Conservation (phyloP, 2,888 invertebrate species). For the Gerris lacustris region DNA sequence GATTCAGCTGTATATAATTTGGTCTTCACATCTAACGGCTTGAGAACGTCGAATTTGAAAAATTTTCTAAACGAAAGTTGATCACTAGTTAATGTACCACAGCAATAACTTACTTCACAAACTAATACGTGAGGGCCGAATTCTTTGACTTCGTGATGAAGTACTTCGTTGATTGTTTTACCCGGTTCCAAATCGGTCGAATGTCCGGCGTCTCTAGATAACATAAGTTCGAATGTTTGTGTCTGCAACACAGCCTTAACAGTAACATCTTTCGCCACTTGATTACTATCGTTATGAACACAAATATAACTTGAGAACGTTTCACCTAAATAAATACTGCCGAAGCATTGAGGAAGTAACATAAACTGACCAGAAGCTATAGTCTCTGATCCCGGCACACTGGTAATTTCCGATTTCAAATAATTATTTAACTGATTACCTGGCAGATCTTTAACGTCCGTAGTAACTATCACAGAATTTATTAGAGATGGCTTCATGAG, state of each 20-base stretch:
- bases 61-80: constrained; percentile 82
- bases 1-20: constrained; percentile 91
- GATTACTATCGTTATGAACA: constrained; percentile 87
- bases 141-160: constrained; percentile 99
- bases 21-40: constrained; percentile 95
- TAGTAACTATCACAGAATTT: constrained; percentile 65
- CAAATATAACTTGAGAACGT: constrained; percentile 96
- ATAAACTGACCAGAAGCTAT: constrained; percentile 79
- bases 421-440: constrained; percentile 67
- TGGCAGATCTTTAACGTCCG: constrained; percentile 73
- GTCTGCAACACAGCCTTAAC: constrained; percentile 93
- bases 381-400: constrained; percentile 67
- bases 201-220: constrained; percentile 35
- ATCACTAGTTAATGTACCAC: constrained; percentile 33
- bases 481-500: constrained; percentile 82
- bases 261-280: constrained; percentile 66
- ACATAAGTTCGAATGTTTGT: constrained; percentile 65
- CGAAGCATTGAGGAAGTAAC: constrained; percentile 90
- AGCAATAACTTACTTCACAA: constrained; percentile 87
- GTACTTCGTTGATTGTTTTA: constrained; percentile 84
- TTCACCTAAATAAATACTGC: constrained; percentile 96
- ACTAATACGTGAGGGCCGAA: constrained; percentile 94
- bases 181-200: constrained; percentile 53
- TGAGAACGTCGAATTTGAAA: constrained; percentile 95
- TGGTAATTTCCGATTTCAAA: constrained; percentile 69